Conservation (phyloP, 2,113 vertebrate species). For the Herpailurus yagouaroundi region DNA sequence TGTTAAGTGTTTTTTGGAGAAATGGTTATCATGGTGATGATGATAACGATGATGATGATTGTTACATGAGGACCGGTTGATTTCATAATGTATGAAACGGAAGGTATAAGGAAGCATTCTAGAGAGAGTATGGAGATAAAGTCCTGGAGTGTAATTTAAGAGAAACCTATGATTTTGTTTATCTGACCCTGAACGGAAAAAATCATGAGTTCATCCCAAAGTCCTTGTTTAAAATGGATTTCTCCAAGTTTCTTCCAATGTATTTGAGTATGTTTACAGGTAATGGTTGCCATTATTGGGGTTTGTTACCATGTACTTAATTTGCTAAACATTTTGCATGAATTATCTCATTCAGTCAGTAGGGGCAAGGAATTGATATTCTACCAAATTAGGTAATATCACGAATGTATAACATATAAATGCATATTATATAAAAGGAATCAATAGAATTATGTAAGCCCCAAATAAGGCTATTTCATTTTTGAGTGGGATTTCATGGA, state of each 20-base stretch:
- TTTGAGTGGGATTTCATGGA: constrained; percentile 9
- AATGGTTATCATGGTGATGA: neutral
- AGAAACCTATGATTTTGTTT: neutral
- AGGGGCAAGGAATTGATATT: neutral
- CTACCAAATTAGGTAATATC: neutral
- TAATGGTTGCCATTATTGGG: neutral
- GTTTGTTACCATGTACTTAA: neutral
- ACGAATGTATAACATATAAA: neutral
- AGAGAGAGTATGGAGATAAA: neutral
- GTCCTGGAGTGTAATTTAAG: neutral
- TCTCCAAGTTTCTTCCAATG: neutral
- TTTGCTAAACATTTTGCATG: neutral
- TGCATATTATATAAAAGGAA: neutral
- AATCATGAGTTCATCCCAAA: neutral
- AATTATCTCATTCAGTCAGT: neutral
- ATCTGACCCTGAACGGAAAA: neutral
- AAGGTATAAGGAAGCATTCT: neutral
- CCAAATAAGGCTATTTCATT: constrained; percentile 2
- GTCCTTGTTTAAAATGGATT: neutral
- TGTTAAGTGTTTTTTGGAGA: neutral
- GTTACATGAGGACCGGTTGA: neutral
- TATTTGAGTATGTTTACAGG: neutral
- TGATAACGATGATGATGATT: neutral
- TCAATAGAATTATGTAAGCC: neutral
- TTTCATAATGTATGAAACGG: neutral